These are phyloP conservation scores for Philereme vetulata DNA, from an alignment of 2,888 invertebrate species.

Conservation along the genomic window DNA sequence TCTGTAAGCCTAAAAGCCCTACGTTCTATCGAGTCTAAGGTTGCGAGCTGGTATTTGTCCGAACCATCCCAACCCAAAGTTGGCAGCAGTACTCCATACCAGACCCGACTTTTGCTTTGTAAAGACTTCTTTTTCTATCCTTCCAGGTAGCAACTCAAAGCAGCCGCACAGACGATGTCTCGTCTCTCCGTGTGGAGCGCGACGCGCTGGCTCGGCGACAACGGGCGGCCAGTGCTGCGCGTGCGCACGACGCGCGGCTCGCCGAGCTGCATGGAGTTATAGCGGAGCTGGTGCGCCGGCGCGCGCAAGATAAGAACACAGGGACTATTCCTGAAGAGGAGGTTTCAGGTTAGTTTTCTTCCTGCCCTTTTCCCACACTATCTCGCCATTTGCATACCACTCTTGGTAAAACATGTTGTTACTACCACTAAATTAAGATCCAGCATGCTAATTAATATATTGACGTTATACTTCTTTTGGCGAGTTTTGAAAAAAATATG, in stretches of 20 bases:
- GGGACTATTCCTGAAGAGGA: conserved; percentile 90
- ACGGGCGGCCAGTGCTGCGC: conserved; percentile 85
- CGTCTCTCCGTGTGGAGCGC: conserved; percentile 58
- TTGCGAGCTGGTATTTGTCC: too few relatives aligned
- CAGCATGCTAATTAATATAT: too few relatives aligned
- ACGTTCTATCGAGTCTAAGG: too few relatives aligned
- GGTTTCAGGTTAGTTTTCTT: conserved; percentile 56
- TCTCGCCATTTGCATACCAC: too few relatives aligned
- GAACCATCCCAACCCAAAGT: too few relatives aligned
- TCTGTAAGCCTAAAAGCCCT: too few relatives aligned
- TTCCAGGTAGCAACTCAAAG: conserved; percentile 61
- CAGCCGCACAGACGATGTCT: conserved; percentile 54
- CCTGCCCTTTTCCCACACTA: conserved; percentile 9
- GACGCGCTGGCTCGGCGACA: conserved; percentile 77
- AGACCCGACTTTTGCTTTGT: too few relatives aligned
- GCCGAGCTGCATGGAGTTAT: conserved; percentile 97
- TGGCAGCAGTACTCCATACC: too few relatives aligned
- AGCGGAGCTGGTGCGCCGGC: conserved; percentile 92
- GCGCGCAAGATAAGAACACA: conserved; percentile 89
- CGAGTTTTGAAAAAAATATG: too few relatives aligned
- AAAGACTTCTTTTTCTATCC: neutral
- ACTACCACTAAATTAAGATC: too few relatives aligned
- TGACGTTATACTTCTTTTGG: too few relatives aligned
- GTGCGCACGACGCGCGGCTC: conserved; percentile 93
- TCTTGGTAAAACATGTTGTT: too few relatives aligned